Evolutionary conservation across 30 jellyfish, hydroid and myxozoan species (phyloP), one percentile per base, ranked within the genome.

Genomic region (Cassiopea xamachana): DNA sequence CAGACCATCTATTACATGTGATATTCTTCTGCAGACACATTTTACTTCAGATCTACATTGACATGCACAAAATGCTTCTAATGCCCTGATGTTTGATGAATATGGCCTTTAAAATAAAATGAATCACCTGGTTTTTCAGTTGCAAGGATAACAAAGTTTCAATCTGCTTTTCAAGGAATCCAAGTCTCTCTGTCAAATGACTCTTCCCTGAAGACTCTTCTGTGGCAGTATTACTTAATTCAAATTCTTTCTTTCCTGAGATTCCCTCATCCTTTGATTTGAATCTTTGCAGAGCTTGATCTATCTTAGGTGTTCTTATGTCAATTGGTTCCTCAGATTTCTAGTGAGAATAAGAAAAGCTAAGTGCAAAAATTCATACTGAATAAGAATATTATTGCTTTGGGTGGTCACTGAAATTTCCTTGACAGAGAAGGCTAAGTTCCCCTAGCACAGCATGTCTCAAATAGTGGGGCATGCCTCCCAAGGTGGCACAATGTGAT

Each of bases 251-350:
- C 51, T 15, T 71, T 18, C 68, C 48, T 7, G 27, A 13, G 48
- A 17, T 19, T 46, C 14, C 75, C 46, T 83, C 77, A 59, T 55
- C 48, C 76, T 83, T 87, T 73, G 81, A 69, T 81, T 62, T 87
- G 60, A 87, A 87, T 71, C 74, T 81, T 45, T 69, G 81, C 70
- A 93, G 62, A 17, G 75, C 95, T 77, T 94, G 87, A 69, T 93
- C 98, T 16, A 93, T 93, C 80, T 93, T 93, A 19, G 98, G 96
- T 1, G 98, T 93, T 43, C 47, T 46, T 5, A 88, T 1, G 61
- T 88, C 95, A 0, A 48, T 1, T 0, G 48, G 79, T 1, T 86
- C 73, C 7, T 62, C 84, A 13, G 81, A 80, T 71, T 19, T 71
- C 80, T 71, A 10, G 46, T 6, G 27, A 68, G 16, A 68, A 71